These are phyloP conservation scores for Drosophila pachea DNA, from an alignment of 1,140 invertebrate genomes.

Conservation along the genomic window DNA sequence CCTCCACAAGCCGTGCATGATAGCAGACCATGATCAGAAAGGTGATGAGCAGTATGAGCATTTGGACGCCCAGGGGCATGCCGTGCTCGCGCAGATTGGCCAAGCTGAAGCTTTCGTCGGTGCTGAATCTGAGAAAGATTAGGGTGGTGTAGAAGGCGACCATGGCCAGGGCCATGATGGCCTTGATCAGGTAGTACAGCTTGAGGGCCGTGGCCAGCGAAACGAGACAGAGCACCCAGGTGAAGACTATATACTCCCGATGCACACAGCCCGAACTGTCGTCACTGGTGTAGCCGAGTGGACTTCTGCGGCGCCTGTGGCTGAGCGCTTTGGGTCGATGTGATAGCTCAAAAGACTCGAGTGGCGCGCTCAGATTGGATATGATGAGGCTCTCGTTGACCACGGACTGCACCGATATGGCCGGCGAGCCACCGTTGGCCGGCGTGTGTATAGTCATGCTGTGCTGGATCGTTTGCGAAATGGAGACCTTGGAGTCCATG, in stretches of 20 bases:
- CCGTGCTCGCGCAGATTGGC: slow-evolving; percentile 65
- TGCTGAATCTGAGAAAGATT: slow-evolving; percentile 82
- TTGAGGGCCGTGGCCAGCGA: slow-evolving; percentile 95
- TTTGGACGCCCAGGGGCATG: slow-evolving; percentile 86
- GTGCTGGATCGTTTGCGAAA: slow-evolving; percentile 78
- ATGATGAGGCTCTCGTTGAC: slow-evolving; percentile 56
- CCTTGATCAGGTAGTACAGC: slow-evolving; percentile 94
- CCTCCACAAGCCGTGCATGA: slow-evolving; percentile 92
- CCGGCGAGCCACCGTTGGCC: slow-evolving; percentile 27
- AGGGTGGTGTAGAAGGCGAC: slow-evolving; percentile 85
- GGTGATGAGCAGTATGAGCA: slow-evolving; percentile 88
- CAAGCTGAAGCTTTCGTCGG: slow-evolving; percentile 53
- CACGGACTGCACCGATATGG: slow-evolving; percentile 35
- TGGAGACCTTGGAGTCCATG: slow-evolving; percentile 73
- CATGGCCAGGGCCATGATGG: slow-evolving; percentile 88
- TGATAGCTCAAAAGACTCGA: slow-evolving; percentile 58
- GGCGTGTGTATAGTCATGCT: slow-evolving; percentile 78
- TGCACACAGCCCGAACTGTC: slow-evolving; percentile 80
- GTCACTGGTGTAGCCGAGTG: slow-evolving; percentile 9
- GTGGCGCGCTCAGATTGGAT: slow-evolving; percentile 31
- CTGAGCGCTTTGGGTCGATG: slow-evolving; percentile 43
- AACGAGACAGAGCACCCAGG: slow-evolving; percentile 95
- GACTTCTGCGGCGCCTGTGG: slow-evolving; percentile 22
- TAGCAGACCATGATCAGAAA: slow-evolving; percentile 94
- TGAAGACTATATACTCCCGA: slow-evolving; percentile 94